These are phyloP conservation scores for Drosophila cardini DNA, from an alignment of 1,140 invertebrate species.

Conservation along the genomic window DNA sequence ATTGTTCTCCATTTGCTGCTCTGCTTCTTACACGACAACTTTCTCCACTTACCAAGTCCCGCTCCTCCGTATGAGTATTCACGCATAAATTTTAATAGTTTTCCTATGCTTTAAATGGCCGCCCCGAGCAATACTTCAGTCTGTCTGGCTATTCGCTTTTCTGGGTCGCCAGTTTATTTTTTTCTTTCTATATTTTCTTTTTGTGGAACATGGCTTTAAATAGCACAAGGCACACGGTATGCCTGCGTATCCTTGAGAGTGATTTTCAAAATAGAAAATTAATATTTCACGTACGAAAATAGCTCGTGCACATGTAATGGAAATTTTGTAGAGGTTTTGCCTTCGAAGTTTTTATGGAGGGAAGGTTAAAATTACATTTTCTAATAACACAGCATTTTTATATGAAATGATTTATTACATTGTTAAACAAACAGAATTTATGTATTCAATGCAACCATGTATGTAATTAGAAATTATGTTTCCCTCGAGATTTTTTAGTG, in stretches of 20 bases:
- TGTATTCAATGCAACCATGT: background rate
- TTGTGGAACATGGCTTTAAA: slow-evolving; percentile 53
- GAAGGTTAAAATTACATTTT: too few relatives aligned
- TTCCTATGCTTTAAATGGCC: slow-evolving; percentile 68
- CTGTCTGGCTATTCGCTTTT: slow-evolving; percentile 18
- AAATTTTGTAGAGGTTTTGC: too few relatives aligned
- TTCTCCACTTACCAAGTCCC: slow-evolving; percentile 3
- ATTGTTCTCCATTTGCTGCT: slow-evolving; percentile 8
- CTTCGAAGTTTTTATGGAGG: too few relatives aligned
- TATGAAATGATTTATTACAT: background rate
- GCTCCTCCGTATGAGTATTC: slow-evolving; percentile 33
- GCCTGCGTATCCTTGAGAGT: slow-evolving; percentile 61
- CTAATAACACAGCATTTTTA: background rate
- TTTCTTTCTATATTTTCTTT: slow-evolving; percentile 27
- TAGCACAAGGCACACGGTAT: slow-evolving; percentile 44
- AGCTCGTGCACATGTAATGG: slow-evolving; percentile 23
- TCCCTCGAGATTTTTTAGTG: too few relatives aligned
- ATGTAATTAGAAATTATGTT: background rate
- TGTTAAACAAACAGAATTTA: background rate
- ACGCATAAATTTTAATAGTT: slow-evolving; percentile 81
- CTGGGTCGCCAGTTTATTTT: slow-evolving; percentile 31
- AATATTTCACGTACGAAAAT: slow-evolving; percentile 66
- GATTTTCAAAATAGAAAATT: slow-evolving; percentile 71
- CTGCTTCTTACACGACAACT: slow-evolving; percentile 14
- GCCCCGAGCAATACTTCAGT: slow-evolving; percentile 22